A percentile compares a stretch with the other conserved stretches of the same genome.
Conservation (phyloP, 2,888 invertebrate species). For the Antitype chi region DNA sequence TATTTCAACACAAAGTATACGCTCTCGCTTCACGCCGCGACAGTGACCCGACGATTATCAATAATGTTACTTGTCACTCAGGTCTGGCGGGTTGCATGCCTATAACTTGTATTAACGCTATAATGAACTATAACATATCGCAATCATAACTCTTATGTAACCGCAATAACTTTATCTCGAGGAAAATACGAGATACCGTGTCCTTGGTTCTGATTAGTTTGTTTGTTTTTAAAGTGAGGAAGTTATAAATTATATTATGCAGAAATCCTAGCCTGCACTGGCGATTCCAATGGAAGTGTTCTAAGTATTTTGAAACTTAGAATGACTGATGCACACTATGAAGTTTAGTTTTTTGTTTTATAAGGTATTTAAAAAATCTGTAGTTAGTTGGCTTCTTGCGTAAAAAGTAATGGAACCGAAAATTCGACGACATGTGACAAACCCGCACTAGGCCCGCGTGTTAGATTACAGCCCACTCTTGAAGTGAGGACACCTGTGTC, state of each 20-base stretch:
- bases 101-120: conserved; percentile 57
- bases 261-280: background rate
- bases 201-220: conserved; percentile 31
- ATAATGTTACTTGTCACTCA: conserved; percentile 70
- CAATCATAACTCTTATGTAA: conserved; percentile 62
- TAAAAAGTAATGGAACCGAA: background rate
- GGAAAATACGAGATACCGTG: conserved; percentile 39
- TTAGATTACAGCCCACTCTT: too few species aligned
- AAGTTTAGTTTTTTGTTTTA: background rate
- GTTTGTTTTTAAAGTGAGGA: conserved; percentile 44
- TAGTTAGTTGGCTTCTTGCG: background rate
- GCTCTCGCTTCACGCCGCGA: conserved; percentile 3
- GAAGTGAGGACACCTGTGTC: too few species aligned
- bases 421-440: too few species aligned
- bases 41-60: conserved; percentile 62
- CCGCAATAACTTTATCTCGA: conserved; percentile 47
- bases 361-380: background rate
- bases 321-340: background rate
- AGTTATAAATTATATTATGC: conserved; percentile 24
- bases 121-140: conserved; percentile 60
- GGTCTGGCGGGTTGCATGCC: conserved; percentile 56
- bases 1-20: background rate
- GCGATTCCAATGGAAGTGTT: background rate
- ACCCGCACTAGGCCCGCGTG: too few species aligned
- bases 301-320: background rate